These are phyloP conservation scores for Larimichthys crocea DNA, from an alignment of 2,113 vertebrate species.

Conservation along the genomic window DNA sequence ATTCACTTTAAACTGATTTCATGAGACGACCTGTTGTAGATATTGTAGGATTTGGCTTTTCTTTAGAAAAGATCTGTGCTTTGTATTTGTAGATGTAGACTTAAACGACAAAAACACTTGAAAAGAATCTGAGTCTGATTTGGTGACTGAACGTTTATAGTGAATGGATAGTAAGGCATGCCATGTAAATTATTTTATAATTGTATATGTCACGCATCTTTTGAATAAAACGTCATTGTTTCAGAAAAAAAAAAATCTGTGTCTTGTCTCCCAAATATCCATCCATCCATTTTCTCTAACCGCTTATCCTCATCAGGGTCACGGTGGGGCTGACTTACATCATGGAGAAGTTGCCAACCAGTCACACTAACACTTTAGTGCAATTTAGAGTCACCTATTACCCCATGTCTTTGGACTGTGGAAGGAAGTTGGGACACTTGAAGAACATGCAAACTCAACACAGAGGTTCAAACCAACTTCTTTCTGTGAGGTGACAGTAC, in stretches of 20 bases:
- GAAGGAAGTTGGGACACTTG: too few species aligned
- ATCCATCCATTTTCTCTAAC: too few species aligned
- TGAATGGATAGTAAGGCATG: conserved; percentile 85
- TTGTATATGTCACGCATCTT: conserved; percentile 84
- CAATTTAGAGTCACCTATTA: too few species aligned
- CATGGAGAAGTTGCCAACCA: too few species aligned
- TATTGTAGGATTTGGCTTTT: conserved; percentile 78
- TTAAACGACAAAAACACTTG: conserved; percentile 73
- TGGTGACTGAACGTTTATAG: conserved; percentile 84
- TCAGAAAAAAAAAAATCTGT: conserved; percentile 68
- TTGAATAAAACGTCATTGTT: conserved; percentile 83
- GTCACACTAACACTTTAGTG: too few species aligned
- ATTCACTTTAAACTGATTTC: conserved; percentile 68
- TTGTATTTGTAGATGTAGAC: conserved; percentile 82
- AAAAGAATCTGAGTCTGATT: conserved; percentile 74
- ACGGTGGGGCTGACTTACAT: too few species aligned
- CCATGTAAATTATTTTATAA: conserved; percentile 86
- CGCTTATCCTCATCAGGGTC: too few species aligned
- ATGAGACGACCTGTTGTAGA: conserved; percentile 77
- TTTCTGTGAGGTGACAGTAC: too few species aligned
- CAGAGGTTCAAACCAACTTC: too few species aligned
- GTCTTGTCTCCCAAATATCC: neutral
- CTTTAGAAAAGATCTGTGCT: conserved; percentile 79
- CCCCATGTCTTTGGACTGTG: too few species aligned
- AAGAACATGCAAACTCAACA: too few species aligned